Evolutionary conservation across 2,888 invertebrate genomes (phyloP), one percentile per base, ranked within the genome.

Genomic region (Nezara viridula): DNA sequence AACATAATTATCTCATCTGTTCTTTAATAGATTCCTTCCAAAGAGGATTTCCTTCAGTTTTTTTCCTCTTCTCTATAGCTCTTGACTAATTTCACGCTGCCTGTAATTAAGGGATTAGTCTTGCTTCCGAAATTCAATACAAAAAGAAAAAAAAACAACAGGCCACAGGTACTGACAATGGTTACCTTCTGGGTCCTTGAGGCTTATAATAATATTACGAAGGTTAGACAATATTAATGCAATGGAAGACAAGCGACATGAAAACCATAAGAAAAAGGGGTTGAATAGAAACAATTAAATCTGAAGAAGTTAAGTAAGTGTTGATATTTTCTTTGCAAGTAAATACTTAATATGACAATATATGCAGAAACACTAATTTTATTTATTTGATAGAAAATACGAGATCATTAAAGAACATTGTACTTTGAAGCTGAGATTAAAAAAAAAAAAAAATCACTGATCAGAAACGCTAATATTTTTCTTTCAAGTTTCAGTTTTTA

Each of bases 1-100:
- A 81, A 81, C 40, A 44, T 81, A 81, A 81, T 81, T 81, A 81
- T 81, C 81, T 81, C 81, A 81, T 40, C 81, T 81, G 81, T 81
- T 81, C 81, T 81, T 81, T 81, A 81, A 81, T 81, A 81, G 81
- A 81, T 81, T 81, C 44, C 81, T 81, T 44, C 81, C n/a, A 44
- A 81, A 47, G 81, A 44, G 81, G 81, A 81, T 81, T 81, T 81
- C 81, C 81, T 81, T 81, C 81, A 81, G 81, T 81, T 81, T 81
- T 81, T 81, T 81, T 44, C 81, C 24, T 12, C n/a, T n/a, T n/a
- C 81, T 81, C 44, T 81, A 81, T 81, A 81, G 81, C 81, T 81
- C 81, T 81, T n/a, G 81, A 81, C 81, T 81, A 81, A 81, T 81
- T 81, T 81, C 81, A 81, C 81, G 81, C 81, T 81, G 44, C n/a